Conservation (phyloP, 2,888 invertebrate species). For the Scelioninae gen. 1 region DNA sequence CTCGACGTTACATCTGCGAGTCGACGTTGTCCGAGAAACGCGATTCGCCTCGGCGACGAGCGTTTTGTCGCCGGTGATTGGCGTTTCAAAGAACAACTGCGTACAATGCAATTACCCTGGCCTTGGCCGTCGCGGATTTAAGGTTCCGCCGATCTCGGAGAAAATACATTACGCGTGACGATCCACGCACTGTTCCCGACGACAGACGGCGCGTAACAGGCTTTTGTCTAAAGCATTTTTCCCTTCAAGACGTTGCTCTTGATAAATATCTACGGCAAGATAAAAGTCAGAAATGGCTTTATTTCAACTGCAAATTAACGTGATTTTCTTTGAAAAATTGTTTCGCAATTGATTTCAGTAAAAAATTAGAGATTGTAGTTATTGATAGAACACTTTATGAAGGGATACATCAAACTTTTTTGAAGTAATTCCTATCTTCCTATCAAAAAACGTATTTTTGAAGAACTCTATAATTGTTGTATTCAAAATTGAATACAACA, state of each 20-base stretch:
- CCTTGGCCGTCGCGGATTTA: constrained; percentile 76
- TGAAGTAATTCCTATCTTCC: no score
- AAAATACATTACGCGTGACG: constrained; percentile 68
- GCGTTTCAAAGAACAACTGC: constrained; percentile 83
- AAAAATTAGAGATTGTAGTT: no score
- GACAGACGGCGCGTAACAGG: constrained; percentile 58
- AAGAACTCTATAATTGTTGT: no score
- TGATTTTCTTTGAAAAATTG: constrained; percentile 28
- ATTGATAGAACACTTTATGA: no score
- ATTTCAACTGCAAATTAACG: constrained; percentile 40
- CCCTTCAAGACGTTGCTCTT: constrained; percentile 44
- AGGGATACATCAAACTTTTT: no score
- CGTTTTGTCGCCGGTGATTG: constrained; percentile 84
- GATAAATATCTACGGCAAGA: constrained; percentile 44
- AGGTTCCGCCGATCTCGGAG: constrained; percentile 67
- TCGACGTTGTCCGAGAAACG: constrained; percentile 50
- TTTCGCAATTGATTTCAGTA: neutral
- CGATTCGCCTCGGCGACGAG: constrained; percentile 82
- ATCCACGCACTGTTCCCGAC: constrained; percentile 58
- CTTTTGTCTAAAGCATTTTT: constrained; percentile 59
- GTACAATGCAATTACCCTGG: constrained; percentile 84
- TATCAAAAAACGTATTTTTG: no score
- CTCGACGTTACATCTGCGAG: constrained; percentile 70
- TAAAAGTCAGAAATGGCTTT: constrained; percentile 47
- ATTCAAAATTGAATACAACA: no score